Base-by-base conservation (phyloP, 2,888 invertebrate species). In the Tiphia femorata region DNA sequence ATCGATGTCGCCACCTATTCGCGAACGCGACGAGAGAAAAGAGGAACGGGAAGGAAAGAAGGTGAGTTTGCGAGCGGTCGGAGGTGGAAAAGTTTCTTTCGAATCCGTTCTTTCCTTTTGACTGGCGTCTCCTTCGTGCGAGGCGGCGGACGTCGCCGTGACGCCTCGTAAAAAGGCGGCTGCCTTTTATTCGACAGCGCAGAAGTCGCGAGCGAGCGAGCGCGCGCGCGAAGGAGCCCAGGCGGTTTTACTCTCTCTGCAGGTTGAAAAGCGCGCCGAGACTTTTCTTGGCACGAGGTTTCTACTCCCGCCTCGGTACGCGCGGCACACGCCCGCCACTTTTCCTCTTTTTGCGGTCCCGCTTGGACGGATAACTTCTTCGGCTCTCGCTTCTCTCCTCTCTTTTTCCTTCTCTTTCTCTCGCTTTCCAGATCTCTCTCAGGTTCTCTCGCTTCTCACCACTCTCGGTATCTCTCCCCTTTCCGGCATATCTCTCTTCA, bases 231-330 rank as follows among this genome's bases (percentile, higher is more conserved):
- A 43, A 46, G 38, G n/a, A 33, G 21, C 56, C 40, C 41, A 23
- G 17, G 33, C 43, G 50, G 12, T 54, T 42, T 44, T 48, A n/a
- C n/a, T 14, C 35, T 3, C 38, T 19, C 19, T 35, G 54, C 56
- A 46, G n/a, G 52, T 17, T 62, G 61, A 50, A 66, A 67, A 65
- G 62, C 65, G 58, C 64, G 63, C 55, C 46, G 56, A 62, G 67
- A 67, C 64, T 59, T 65, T 67, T 67, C 67, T 66, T 68, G 67
- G 66, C 73, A 58, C 40, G 40, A 52, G n/a, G 61, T 52, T 53
- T 42, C 49, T 17, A 38, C 38, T 27, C 40, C 35, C 38, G 47
- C 58, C n/a, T n/a, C n/a, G n/a, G n/a, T n/a, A n/a, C n/a, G n/a
- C n/a, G n/a, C n/a, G n/a, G n/a, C n/a, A n/a, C n/a, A n/a, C n/a